Evolutionary conservation across 2,888 invertebrate species (phyloP).

Genomic region (Quadriops clusia): DNA sequence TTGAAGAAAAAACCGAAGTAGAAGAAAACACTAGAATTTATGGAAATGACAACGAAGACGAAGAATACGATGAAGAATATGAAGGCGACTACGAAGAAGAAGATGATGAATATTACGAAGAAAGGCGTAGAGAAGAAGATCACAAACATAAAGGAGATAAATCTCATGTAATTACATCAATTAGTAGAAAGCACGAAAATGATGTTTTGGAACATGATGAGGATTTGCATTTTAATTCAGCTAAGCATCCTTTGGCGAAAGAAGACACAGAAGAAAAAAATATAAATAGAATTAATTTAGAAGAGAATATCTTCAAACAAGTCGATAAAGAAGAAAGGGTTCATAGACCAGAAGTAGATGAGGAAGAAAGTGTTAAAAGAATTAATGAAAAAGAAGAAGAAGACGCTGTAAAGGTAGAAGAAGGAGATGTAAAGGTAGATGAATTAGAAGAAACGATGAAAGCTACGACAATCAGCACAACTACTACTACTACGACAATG

Average conservation of each 20-base stretch:
- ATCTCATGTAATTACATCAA: too few relatives aligned
- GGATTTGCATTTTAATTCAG: too few relatives aligned
- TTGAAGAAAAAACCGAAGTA: slow-evolving; percentile 4
- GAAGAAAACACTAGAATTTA: slow-evolving; percentile 7
- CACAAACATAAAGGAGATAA: background rate
- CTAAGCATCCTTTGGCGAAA: too few relatives aligned
- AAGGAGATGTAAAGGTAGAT: slow-evolving; percentile 1
- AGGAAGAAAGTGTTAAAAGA: slow-evolving; percentile 3
- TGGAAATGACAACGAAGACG: slow-evolving; percentile 11
- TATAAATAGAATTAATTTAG: too few relatives aligned
- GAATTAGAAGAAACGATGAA: background rate
- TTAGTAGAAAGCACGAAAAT: too few relatives aligned
- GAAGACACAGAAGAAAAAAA: too few relatives aligned
- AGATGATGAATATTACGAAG: background rate
- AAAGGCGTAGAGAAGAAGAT: slow-evolving; percentile 1
- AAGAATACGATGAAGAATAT: slow-evolving; percentile 4
- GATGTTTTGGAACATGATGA: too few relatives aligned
- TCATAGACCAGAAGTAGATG: background rate
- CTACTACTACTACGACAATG: too few relatives aligned
- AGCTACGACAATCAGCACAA: background rate
- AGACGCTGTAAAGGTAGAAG: slow-evolving; percentile 10
- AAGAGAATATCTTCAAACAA: too few relatives aligned
- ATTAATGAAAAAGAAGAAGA: background rate
- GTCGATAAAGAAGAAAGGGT: background rate
- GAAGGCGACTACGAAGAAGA: slow-evolving; percentile 9